A percentile compares a stretch with the other conserved stretches of the same genome.
These are phyloP conservation scores for Pollimyrus isidori DNA, from an alignment of 2,113 vertebrate species.

Conservation along the genomic window DNA sequence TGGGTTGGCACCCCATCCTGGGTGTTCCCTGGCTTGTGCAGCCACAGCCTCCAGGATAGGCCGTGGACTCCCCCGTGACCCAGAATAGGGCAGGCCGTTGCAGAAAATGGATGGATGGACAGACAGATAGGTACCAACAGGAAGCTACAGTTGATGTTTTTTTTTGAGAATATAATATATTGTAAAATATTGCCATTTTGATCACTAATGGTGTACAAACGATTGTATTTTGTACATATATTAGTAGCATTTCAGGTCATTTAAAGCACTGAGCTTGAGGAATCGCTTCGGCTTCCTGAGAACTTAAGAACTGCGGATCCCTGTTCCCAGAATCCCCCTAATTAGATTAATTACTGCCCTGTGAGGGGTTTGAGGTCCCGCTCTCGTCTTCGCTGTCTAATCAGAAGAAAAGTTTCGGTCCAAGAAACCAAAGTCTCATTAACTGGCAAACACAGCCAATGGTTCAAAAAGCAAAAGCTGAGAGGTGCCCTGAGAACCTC, in stretches of 20 bases:
- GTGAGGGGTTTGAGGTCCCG: neutral
- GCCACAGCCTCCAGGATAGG: neutral
- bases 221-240: neutral
- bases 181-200: neutral
- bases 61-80: neutral
- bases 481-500: neutral
- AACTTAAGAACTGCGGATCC: neutral
- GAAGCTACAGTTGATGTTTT: neutral
- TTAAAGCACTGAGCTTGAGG: neutral
- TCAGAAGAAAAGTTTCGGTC: constrained; percentile 1
- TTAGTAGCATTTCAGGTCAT: neutral
- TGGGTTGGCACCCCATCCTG: neutral
- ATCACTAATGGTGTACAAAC: neutral
- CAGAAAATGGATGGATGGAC: neutral
- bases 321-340: constrained; percentile 3
- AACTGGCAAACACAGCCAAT: neutral
- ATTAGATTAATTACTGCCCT: constrained; percentile 18
- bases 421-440: constrained; percentile 5
- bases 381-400: neutral
- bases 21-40: neutral
- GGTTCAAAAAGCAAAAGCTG: neutral
- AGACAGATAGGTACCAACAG: neutral
- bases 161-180: neutral
- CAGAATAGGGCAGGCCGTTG: neutral
- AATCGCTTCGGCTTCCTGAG: neutral